These are phyloP conservation scores for Laterallus jamaicensis DNA, from an alignment of 2,113 vertebrate species.

Conservation along the genomic window DNA sequence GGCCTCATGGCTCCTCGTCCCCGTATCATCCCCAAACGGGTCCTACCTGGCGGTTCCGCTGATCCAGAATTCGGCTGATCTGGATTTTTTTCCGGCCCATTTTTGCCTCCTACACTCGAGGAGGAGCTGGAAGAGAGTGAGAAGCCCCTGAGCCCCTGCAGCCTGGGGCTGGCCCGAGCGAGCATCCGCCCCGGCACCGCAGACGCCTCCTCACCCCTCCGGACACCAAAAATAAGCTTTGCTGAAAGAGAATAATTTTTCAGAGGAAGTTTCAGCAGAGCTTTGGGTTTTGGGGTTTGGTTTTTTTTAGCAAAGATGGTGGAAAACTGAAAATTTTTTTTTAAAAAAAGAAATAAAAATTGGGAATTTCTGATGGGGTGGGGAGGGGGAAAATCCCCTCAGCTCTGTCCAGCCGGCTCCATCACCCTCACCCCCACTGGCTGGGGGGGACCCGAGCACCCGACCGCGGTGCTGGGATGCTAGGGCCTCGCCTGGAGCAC, in stretches of 20 bases:
- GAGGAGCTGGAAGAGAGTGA: background rate
- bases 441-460: background rate
- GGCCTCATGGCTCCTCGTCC: fast-evolving
- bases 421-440: fast-evolving
- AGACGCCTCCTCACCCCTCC: fast-evolving
- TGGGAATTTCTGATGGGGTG: background rate
- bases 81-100: slow-evolving; percentile 99
- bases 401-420: background rate
- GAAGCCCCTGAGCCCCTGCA: background rate
- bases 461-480: fast-evolving
- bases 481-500: fast-evolving
- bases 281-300: too few species aligned
- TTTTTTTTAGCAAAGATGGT: background rate
- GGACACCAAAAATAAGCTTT: background rate
- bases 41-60: slow-evolving; percentile 90
- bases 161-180: background rate
- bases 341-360: background rate
- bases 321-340: background rate
- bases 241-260: background rate
- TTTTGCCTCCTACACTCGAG: background rate
- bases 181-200: background rate
- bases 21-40: fast-evolving
- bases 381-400: background rate
- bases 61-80: slow-evolving; percentile 93
- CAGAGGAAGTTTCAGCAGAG: fast-evolving